Conservation (phyloP, 2,888 invertebrate species). For the Miltochrista miniata region DNA sequence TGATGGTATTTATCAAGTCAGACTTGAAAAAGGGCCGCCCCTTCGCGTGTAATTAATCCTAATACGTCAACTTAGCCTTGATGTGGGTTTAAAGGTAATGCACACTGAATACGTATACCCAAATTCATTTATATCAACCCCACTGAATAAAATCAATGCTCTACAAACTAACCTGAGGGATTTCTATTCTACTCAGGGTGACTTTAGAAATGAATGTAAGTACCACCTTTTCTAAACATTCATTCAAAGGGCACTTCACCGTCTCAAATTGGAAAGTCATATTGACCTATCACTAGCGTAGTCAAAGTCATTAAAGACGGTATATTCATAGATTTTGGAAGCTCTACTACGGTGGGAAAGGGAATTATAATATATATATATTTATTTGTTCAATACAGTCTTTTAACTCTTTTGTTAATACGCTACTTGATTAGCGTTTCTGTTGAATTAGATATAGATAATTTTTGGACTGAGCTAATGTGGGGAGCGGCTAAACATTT, state of each 20-base stretch:
- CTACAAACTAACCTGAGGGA: constrained; percentile 28
- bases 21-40: constrained; percentile 55
- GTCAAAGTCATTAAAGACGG: constrained; percentile 14
- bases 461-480: no score
- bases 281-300: constrained; percentile 7
- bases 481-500: no score
- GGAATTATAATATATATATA: no score
- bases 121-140: constrained; percentile 34
- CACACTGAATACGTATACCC: constrained; percentile 41
- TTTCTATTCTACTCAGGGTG: constrained; percentile 21
- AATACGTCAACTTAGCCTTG: constrained; percentile 67
- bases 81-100: constrained; percentile 66
- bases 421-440: no score
- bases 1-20: constrained; percentile 54
- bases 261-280: constrained; percentile 14
- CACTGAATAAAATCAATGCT: constrained; percentile 27
- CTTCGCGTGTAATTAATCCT: constrained; percentile 67
- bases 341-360: constrained; percentile 1
- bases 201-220: not conserved
- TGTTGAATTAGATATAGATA: no score
- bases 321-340: constrained; percentile 17
- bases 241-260: constrained; percentile 6
- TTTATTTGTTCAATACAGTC: not conserved
- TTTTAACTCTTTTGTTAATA: no score
- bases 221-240: constrained; percentile 7